Base-by-base conservation (phyloP, 2,888 invertebrate species). In the Helobdella robusta region DNA sequence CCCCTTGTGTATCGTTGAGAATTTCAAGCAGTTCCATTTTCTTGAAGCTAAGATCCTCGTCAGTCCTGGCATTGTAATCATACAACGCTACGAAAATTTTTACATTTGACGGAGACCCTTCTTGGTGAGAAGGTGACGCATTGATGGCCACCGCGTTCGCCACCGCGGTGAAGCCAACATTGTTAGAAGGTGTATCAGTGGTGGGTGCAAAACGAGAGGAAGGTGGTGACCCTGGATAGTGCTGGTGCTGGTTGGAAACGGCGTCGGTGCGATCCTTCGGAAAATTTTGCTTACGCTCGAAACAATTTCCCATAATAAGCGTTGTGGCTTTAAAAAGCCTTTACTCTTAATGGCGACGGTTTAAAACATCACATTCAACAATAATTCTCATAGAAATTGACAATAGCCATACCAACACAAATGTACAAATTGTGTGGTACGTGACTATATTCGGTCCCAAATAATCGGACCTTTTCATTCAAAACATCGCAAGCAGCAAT, bases 1-100 rank as follows among this genome's bases (percentile, higher is more conserved):
- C 98, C 71, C 98, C 98, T 83, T 79, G 77, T 72, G 93, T 94
- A 82, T 97, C 95, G 81, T 97, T 95, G 73, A 98, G 83, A 73
- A 98, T 94, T 83, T 97, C 97, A 79, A 99, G 84, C 82, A 95
- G 91, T 82, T 98, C 97, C 66, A 97, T 97, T 82, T 98, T 97
- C 75, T 94, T 88, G 83, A 98, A 97, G 83, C 94, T 95, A 74
- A 98, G 84, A 82, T 98, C 98, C 81, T 98, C 97, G 79, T 97
- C 95, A 59, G 97, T 98, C 76, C 98, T 85, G 54, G 98, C 97
- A 83, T 97, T 95, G 80, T 98, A 98, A 82, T 98, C 97, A 81
- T 97, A 98, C 66, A 98, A 84, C 64, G 98, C 97, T 68, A 98
- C 91, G 82, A 94, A 98, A 77, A 94, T 89, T 83, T 64, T 56